Evolutionary conservation across 2,888 invertebrate genomes (phyloP), one percentile per base, ranked within the genome.

Genomic region (Falcaria lacertinaria): DNA sequence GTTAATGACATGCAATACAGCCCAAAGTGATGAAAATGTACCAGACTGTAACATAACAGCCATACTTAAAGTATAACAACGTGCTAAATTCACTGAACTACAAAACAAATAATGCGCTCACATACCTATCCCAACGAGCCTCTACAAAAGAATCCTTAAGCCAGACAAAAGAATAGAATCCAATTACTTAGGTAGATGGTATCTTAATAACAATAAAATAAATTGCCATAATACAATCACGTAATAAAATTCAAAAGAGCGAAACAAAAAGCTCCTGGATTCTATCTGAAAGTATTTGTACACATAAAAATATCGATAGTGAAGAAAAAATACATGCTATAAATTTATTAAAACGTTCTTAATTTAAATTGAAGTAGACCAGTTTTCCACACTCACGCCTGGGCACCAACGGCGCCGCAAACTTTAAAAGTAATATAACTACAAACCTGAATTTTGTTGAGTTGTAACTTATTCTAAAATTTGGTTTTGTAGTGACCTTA

Each of bases 51-150:
- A 40, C 45, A 35, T 45, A 22, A 36, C 22, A 43, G 47, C 48
- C 15, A 49, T 48, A 38, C 36, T 41, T 50, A 41, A 43, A 45
- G 39, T 53, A 43, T 48, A 58, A 57, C 61, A 51, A 54, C 57
- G 52, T 52, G n/a, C 52, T 51, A 61, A 52, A 59, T 58, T 57
- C 46, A 54, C 59, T 57, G 51, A 44, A 47, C 42, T 33, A 28
- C 39, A 47, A 37, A 22, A 39, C 43, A 43, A 47, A 44, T 38
- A 54, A 56, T 49, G 42, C 34, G 34, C 28, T 19, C 34, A 19
- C 8, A 34, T 22, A 40, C 11, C 14, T 40, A 34, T 14, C 17
- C 7, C 32, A 41, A 32, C 19, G 41, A n/a, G 35, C 39, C 39
- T 39, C 25, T 34, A 44, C 32, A 39, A 41, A 42, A 36, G 39